Percentiles rank a stretch among this genome's conserved stretches.
These are phyloP conservation scores for Zelleria hepariella DNA, from an alignment of 2,888 invertebrate species.

Conservation along the genomic window DNA sequence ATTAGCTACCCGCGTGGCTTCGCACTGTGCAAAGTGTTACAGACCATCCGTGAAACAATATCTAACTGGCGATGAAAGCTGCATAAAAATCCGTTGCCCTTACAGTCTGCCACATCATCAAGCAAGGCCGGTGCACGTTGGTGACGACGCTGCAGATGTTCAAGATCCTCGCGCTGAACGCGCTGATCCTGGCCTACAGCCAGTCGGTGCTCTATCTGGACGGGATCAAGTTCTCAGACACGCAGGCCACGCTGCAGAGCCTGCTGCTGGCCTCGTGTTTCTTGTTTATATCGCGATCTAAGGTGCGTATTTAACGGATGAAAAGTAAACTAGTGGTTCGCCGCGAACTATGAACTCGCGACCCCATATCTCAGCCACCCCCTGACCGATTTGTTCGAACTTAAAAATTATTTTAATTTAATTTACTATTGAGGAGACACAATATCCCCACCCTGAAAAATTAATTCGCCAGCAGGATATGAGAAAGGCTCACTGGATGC, in stretches of 20 bases:
- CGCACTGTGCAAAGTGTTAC: no score
- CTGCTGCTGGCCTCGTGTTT: constrained; percentile 96
- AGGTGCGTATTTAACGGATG: constrained; percentile 75
- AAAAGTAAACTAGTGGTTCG: no score
- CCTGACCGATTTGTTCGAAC: no score
- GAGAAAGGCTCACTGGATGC: no score
- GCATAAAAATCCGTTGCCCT: constrained; percentile 5
- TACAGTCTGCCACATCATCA: constrained; percentile 98
- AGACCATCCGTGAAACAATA: no score
- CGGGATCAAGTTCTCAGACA: constrained; percentile 97
- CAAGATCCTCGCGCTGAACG: constrained; percentile 98
- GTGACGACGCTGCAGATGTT: constrained; percentile 99
- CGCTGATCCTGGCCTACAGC: constrained; percentile 97
- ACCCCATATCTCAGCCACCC: no score
- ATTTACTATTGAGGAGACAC: no score
- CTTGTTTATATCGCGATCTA: constrained; percentile 97
- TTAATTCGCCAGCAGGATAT: no score
- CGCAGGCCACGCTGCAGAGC: constrained; percentile 98
- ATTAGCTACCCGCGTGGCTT: no score
- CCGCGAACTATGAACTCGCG: no score
- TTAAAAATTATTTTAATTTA: no score
- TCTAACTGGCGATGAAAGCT: not conserved
- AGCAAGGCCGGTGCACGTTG: constrained; percentile 98
- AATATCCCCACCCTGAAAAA: no score
- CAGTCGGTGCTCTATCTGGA: constrained; percentile 98